Evolutionary conservation across 2,888 invertebrate species (phyloP), one percentile per base, ranked within the genome.

Genomic region (Gordius sp.): DNA sequence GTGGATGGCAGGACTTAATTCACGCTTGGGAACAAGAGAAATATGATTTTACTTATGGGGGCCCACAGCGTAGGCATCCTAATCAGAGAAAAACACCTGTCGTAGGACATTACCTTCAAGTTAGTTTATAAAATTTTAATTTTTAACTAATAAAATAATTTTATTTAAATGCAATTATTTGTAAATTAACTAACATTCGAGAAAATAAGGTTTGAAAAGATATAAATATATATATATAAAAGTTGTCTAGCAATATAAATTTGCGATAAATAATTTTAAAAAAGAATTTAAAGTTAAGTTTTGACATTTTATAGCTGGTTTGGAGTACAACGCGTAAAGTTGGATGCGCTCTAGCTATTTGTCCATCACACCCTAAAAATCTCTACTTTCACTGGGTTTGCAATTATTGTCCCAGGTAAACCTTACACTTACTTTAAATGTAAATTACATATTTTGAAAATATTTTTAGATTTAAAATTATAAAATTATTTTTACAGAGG

Each of bases 331-430:
- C 47, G 23, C 47, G 20, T 18, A 18, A n/a, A 4, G 47, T 47
- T 23, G 47, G 47, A n/a, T 47, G 47, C 20, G 13, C 47, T n/a
- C 8, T 47, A 4, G 8, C 47, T 20, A 18, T 18, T 20, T 47
- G 47, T 20, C 47, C 47, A 4, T 18, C 8, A 18, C n/a, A 47
- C 20, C 47, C 47, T 8, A 8, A 23, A 4, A 23, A 23, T 13
- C 20, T 47, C 8, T 47, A 47, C 23, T 47, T n/a, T 20, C 47
- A 47, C 47, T 47, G 47, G 47, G 47, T 20, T 20, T 47, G 47
- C 47, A 47, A 47, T 20, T 47, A 47, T 20, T 47, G 47, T 47
- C 47, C 47, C 16, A n/a, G 20, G 47, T 47, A 47, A 47, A 13
- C n/a, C n/a, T 13, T 33, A 8, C 39, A 33, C n/a, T 33, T 13